Conservation (phyloP, 2,888 invertebrate species). For the Nemotelus pantherinus region DNA sequence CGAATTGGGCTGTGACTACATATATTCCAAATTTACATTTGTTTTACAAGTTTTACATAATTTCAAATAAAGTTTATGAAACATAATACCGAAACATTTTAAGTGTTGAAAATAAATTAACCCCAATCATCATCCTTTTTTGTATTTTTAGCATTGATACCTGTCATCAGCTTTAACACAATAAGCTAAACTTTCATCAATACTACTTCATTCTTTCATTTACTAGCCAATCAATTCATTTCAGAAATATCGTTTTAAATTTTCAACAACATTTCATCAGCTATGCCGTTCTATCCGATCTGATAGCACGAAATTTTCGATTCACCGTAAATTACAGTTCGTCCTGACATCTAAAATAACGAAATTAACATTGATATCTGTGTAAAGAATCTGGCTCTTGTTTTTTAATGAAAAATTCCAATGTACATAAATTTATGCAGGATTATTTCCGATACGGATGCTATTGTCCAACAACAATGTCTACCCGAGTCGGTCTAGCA, state of each 20-base stretch:
- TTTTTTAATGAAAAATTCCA: constrained; percentile 35
- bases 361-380: constrained; percentile 34
- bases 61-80: no score
- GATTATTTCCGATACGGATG: constrained; percentile 36
- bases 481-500: not conserved
- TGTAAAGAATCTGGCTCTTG: constrained; percentile 4
- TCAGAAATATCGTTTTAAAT: not conserved
- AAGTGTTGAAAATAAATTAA: no score
- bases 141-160: no score
- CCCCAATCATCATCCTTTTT: no score
- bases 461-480: constrained; percentile 21
- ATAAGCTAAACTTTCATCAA: no score
- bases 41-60: no score
- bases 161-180: no score
- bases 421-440: constrained; percentile 37
- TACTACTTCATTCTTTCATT: no score
- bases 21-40: no score
- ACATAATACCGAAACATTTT: no score
- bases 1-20: no score
- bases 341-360: constrained; percentile 35
- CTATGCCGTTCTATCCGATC: not conserved
- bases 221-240: no score
- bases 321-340: constrained; percentile 26
- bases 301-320: constrained; percentile 3
- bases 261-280: constrained; percentile 1